Base-by-base conservation (phyloP, 2,797 vertebrate species). In the Peromyscus attwateri region DNA sequence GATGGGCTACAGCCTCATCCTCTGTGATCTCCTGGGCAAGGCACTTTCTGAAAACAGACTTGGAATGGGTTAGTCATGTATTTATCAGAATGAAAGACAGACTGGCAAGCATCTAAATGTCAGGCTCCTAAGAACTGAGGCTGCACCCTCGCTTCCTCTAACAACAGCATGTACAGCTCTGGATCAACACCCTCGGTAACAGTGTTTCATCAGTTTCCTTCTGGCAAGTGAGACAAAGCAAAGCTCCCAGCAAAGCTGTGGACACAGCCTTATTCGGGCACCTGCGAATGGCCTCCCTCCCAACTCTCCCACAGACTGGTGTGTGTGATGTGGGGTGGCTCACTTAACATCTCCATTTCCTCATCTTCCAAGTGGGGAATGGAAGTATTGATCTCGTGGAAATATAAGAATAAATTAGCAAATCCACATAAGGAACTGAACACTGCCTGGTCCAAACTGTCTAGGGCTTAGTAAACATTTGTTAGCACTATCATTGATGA, bases 21-120 rank as follows among this genome's bases (percentile, higher is more conserved):
- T 91, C 46, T 76, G 14, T 57, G 88, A 87, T 27, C 68, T 1
- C 92, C 43, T 23, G 62, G 27, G 37, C 92, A 92, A 92, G 46
- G 43, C 10, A 82, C 17, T 88, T 90, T 92, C 89, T 94, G 62
- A 92, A 97, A 95, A 95, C 3, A 93, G 46, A 81, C 13, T 17
- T n/a, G 52, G 19, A 77, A 75, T 89, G 37, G 93, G 23, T 91
- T 43, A 70, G 29, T 88, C 60, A 92, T 3, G 7, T 60, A 90
- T 73, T 92, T 70, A 95, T 70, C 81, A 96, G 75, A 92, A 92
- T 46, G 52, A 89, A 91, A 66, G 88, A 83, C 46, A 29, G 40
- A 71, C 27, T 64, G 9, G 49, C 62, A 95, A 85, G 64, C 60
- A 94, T 77, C 70, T 91, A 93, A 89, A 89, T 70, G 49, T 79